Conservation (phyloP, 2,113 vertebrate species). For the Lophius piscatorius region DNA sequence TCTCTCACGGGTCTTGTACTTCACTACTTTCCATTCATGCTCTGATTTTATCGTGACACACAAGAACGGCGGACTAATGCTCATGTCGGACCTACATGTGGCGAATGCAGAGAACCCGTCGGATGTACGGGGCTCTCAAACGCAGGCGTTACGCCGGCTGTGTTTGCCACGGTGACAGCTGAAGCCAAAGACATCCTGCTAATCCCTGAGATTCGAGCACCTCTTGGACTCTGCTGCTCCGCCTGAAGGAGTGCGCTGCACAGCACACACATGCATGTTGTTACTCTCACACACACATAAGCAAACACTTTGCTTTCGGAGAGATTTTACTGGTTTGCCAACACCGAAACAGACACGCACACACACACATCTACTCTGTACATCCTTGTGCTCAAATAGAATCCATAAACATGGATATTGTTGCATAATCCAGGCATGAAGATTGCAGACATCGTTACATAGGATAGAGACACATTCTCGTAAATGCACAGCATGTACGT, state of each 20-base stretch:
- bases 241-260: conserved; percentile 32
- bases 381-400: background rate
- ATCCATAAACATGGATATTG: background rate
- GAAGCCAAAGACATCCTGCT: conserved; percentile 66
- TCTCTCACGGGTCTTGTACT: background rate
- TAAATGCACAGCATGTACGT: background rate
- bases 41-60: too few species aligned
- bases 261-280: conserved; percentile 47
- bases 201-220: conserved; percentile 64
- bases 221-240: conserved; percentile 49
- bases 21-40: too few species aligned
- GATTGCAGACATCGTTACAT: conserved; percentile 14
- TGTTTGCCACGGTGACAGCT: conserved; percentile 74
- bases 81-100: conserved; percentile 19
- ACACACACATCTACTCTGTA: background rate
- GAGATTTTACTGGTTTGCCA: conserved; percentile 17
- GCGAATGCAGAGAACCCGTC: conserved; percentile 48
- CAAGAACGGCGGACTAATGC: conserved; percentile 40
- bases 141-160: conserved; percentile 55
- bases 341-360: conserved; percentile 21
- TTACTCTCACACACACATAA: conserved; percentile 14
- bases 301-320: background rate
- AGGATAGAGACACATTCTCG: conserved; percentile 7
- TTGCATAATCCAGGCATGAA: background rate
- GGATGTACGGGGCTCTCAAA: conserved; percentile 38